A percentile compares a stretch with the other conserved stretches of the same genome.
phyloP scores from a whole-genome alignment of 2,797 vertebrate genomes.

The Dermochelys coriacea region DNA sequence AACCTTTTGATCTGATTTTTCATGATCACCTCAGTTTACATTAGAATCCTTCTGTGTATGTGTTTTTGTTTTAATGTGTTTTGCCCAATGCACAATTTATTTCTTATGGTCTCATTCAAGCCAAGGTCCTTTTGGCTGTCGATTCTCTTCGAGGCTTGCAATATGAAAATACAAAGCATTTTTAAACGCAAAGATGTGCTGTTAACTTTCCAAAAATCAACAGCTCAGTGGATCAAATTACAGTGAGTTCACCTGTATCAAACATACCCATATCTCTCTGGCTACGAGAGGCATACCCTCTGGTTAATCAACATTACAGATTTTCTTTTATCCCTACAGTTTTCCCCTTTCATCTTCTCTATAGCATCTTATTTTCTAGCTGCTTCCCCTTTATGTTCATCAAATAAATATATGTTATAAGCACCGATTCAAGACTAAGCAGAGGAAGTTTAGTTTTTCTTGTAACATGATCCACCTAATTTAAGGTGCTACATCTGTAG shows the following conservation, averaged over 20 bases:
- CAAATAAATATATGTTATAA: background rate
- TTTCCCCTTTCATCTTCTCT: background rate
- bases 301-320: background rate
- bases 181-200: background rate
- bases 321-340: background rate
- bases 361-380: background rate
- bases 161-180: background rate
- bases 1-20: background rate
- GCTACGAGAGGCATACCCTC: background rate
- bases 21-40: background rate
- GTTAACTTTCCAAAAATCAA: background rate
- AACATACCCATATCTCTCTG: background rate
- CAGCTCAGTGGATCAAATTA: constrained; percentile 8
- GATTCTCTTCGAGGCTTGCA: background rate
- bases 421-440: background rate
- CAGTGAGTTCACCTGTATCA: background rate
- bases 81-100: background rate
- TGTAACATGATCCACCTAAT: background rate
- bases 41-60: background rate
- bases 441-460: background rate
- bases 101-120: constrained; percentile 6
- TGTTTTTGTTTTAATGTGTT: background rate
- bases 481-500: background rate
- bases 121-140: background rate
- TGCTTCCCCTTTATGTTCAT: background rate